These are phyloP conservation scores for Rhynchotus rufescens DNA, from an alignment of 2,797 vertebrate species.

Conservation along the genomic window DNA sequence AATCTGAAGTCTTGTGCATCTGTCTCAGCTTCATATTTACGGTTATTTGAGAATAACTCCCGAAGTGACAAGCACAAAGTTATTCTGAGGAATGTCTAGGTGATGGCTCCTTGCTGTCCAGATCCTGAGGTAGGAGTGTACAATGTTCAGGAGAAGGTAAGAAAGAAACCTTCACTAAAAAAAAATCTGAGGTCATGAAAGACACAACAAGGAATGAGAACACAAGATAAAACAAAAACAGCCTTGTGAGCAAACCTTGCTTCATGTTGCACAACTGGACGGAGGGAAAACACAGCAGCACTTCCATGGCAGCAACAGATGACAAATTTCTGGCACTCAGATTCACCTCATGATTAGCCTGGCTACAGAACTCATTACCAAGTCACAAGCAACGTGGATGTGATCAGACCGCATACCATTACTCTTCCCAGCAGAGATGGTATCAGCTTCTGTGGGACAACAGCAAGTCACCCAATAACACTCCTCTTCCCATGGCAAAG, in stretches of 20 bases:
- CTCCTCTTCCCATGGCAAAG: not conserved
- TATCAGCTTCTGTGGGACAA: not conserved
- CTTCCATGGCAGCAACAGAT: not conserved
- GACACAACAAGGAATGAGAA: not conserved
- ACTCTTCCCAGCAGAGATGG: not conserved
- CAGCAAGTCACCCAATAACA: not conserved
- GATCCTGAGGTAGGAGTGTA: not conserved
- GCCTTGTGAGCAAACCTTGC: not conserved
- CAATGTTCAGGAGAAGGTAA: not conserved
- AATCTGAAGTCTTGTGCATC: not conserved
- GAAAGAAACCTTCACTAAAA: not conserved
- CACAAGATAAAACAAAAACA: not conserved
- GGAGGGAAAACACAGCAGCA: slow-evolving; percentile 10
- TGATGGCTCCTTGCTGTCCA: not conserved
- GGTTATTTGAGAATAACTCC: not conserved
- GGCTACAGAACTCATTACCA: not conserved
- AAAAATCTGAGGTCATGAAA: not conserved
- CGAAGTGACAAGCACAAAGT: not conserved
- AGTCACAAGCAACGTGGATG: not conserved
- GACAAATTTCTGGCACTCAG: slow-evolving; percentile 18
- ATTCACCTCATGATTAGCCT: not conserved
- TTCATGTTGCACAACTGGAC: not conserved
- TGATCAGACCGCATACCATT: not conserved
- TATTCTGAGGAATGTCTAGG: not conserved
- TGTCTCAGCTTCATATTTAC: not conserved